Evolutionary conservation across 2,797 vertebrate species (phyloP), one percentile per base, ranked within the genome.

Genomic region (Xiphorhynchus erythropygius): DNA sequence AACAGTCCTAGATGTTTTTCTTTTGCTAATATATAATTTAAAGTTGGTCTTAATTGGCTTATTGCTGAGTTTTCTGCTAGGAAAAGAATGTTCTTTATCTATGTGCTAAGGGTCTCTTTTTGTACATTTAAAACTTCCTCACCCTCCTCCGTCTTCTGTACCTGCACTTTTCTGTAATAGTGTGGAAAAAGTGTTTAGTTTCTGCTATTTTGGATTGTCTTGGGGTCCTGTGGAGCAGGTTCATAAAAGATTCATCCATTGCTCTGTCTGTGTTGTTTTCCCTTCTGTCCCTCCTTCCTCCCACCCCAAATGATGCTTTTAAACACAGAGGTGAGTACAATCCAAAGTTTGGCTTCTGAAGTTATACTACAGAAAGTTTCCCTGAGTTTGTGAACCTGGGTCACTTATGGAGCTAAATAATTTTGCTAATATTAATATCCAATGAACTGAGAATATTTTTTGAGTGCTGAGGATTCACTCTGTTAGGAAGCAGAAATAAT

Each of bases 401-500:
- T 90, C 70, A 93, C 74, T 74, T 78, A 69, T 19, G 25, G 21
- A 75, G 55, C 33, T 35, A 76, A 84, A 71, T 10, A 57, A 21
- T 60, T 87, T 93, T 80, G 22, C 18, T 67, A 53, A 74, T 44
- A 57, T 52, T 75, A 68, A 53, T 87, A 64, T 53, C 33, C 44
- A 70, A 5, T 64, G 44, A 82, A 12, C 24, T 80, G 60, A 79
- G 30, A 87, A 37, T 52, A n/a, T 81, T 73, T 18, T 90, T 77
- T 93, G 33, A 63, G 76, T 76, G 41, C 22, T 90, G 27, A 57
- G 22, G 67, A 76, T 84, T 92, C 70, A 60, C 22, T 95, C 53
- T 53, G n/a, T 75, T 75, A 75, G 59, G 77, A 85, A 77, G 49
- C 27, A 85, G 90, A 89, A 95, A 87, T 74, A 89, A 93, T 89